phyloP scores from a whole-genome alignment of 2,888 invertebrate species.

The Ophonus ardosiacus region DNA sequence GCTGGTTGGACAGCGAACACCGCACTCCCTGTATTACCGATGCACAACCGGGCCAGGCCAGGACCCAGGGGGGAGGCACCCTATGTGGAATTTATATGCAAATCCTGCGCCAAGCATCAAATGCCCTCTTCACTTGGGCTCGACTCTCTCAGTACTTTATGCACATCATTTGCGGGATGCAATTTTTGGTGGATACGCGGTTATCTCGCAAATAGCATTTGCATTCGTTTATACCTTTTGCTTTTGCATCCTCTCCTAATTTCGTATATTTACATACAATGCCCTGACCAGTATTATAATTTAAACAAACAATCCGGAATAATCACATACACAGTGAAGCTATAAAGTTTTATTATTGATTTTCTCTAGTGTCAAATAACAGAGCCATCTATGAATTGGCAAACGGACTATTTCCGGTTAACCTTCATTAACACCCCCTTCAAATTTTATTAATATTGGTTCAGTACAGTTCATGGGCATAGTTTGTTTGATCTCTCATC shows the following conservation, averaged over 20 bases:
- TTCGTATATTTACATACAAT: constrained; percentile 21
- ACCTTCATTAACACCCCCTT: too few relatives aligned
- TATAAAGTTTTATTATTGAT: too few relatives aligned
- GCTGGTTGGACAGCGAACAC: constrained; percentile 66
- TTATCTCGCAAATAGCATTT: constrained; percentile 35
- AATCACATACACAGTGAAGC: too few relatives aligned
- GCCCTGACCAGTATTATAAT: neutral
- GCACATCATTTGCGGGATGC: constrained; percentile 18
- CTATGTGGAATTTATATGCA: constrained; percentile 51
- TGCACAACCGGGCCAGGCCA: constrained; percentile 12
- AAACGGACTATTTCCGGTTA: too few relatives aligned
- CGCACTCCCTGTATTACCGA: constrained; percentile 49
- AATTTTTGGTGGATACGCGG: constrained; percentile 37
- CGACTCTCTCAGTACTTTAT: neutral
- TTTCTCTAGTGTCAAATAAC: too few relatives aligned
- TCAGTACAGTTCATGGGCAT: too few relatives aligned
- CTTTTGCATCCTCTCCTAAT: neutral
- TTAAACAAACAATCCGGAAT: neutral
- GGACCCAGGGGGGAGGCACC: constrained; percentile 19
- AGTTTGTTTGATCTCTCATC: too few relatives aligned
- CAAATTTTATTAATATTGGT: too few relatives aligned
- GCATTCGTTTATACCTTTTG: constrained; percentile 17
- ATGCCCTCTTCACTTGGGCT: constrained; percentile 26
- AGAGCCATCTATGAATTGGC: too few relatives aligned
- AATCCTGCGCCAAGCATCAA: constrained; percentile 36